These are phyloP conservation scores for Propithecus perrieri DNA, from an alignment of 2,797 vertebrate species.

Conservation along the genomic window DNA sequence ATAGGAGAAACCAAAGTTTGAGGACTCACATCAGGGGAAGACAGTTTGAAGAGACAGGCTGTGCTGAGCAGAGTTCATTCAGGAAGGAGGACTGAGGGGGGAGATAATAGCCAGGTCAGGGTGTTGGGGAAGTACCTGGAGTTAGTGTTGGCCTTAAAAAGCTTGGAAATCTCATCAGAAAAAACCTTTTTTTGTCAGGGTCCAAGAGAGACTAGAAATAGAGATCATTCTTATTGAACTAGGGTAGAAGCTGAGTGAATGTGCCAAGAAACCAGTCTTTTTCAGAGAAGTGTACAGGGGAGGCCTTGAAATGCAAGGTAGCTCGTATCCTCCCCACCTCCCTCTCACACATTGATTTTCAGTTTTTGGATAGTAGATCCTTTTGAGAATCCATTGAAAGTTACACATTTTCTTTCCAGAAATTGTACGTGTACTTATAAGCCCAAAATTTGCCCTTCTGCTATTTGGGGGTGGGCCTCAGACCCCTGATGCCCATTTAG, in stretches of 20 bases:
- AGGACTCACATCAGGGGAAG: not conserved
- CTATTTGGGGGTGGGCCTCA: not conserved
- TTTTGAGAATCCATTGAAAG: not conserved
- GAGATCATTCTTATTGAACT: not conserved
- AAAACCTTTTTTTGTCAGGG: not conserved
- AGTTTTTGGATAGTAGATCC: not conserved
- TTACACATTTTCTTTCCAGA: not conserved
- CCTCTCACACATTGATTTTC: not conserved
- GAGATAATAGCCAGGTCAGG: fast-evolving
- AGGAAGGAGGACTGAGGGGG: not conserved
- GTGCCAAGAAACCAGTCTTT: not conserved
- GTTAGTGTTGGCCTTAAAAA: not conserved
- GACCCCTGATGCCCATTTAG: not conserved
- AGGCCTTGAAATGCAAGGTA: not conserved
- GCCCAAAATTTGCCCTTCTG: not conserved
- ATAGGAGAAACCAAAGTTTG: not conserved
- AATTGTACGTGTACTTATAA: not conserved
- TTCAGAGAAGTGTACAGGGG: not conserved
- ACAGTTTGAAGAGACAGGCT: not conserved
- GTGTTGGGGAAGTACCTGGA: too few relatives aligned
- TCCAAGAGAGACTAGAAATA: not conserved
- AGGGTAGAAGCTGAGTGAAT: not conserved
- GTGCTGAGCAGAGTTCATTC: not conserved
- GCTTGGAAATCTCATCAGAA: not conserved
- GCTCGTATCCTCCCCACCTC: too few relatives aligned